These are phyloP conservation scores for Poeciliopsis occidentalis DNA, from an alignment of 2,113 vertebrate species.

Conservation along the genomic window DNA sequence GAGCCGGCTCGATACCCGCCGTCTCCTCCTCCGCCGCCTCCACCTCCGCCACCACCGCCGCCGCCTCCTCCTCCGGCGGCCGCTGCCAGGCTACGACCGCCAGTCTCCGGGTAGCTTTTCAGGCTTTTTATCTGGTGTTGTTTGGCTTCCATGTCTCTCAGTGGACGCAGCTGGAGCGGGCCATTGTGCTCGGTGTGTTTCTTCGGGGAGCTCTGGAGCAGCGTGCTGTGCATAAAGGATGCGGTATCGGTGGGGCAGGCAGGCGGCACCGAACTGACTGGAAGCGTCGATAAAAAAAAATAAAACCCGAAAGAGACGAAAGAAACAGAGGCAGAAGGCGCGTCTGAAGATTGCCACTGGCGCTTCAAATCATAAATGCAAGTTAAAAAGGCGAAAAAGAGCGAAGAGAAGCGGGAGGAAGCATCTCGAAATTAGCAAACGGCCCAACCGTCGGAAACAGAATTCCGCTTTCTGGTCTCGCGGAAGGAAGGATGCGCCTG, in stretches of 20 bases:
- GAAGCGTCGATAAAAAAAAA: slow-evolving; percentile 16
- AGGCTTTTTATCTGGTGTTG: slow-evolving; percentile 79
- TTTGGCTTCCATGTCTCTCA: slow-evolving; percentile 83
- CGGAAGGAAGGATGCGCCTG: slow-evolving; percentile 64
- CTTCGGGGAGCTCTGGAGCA: slow-evolving; percentile 69
- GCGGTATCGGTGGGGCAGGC: slow-evolving; percentile 43
- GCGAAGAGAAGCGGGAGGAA: background rate
- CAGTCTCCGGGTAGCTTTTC: slow-evolving; percentile 81
- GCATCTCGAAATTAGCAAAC: slow-evolving; percentile 9
- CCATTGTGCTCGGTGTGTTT: slow-evolving; percentile 83
- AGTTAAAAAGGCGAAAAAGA: background rate
- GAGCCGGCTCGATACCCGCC: slow-evolving; percentile 67
- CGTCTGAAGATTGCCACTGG: slow-evolving; percentile 7
- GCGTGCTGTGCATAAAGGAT: slow-evolving; percentile 83
- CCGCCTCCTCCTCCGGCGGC: slow-evolving; percentile 69
- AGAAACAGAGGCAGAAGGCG: slow-evolving; percentile 6
- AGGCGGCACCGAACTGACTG: slow-evolving; percentile 27
- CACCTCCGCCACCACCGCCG: slow-evolving; percentile 44
- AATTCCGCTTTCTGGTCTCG: slow-evolving; percentile 20
- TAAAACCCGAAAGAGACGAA: too few species aligned
- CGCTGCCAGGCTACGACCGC: slow-evolving; percentile 82
- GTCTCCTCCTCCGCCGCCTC: slow-evolving; percentile 63
- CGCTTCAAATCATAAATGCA: background rate
- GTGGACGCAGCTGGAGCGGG: slow-evolving; percentile 70
- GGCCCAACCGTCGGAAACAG: slow-evolving; percentile 6